phyloP scores from a whole-genome alignment of 2,113 vertebrate species.

The Acanthisitta chloris region DNA sequence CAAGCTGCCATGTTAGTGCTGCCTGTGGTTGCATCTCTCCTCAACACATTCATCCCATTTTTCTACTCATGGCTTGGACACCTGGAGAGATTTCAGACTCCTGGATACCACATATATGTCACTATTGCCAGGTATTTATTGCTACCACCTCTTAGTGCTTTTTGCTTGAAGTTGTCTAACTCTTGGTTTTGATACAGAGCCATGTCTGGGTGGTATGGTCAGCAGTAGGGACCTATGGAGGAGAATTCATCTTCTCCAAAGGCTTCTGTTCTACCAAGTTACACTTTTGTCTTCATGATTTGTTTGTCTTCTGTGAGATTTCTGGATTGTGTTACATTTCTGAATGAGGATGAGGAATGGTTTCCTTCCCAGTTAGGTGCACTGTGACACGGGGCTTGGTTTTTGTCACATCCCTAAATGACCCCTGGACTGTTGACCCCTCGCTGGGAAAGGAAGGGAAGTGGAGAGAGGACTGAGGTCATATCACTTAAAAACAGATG shows the following conservation, averaged over 20 bases:
- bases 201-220: background rate
- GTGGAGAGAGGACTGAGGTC: background rate
- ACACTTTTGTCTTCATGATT: background rate
- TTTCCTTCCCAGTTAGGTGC: background rate
- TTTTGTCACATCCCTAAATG: background rate
- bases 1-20: slow-evolving; percentile 84
- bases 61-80: slow-evolving; percentile 84
- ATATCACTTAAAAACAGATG: background rate
- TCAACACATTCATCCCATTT: slow-evolving; percentile 85
- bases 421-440: background rate
- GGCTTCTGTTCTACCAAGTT: too few relatives aligned
- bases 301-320: background rate
- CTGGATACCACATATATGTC: slow-evolving; percentile 79
- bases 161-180: background rate
- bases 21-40: slow-evolving; percentile 81
- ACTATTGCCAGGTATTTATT: slow-evolving; percentile 81
- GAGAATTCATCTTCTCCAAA: background rate
- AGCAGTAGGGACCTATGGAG: background rate
- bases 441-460: background rate
- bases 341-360: background rate
- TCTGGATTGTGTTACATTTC: background rate
- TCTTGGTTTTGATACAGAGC: background rate
- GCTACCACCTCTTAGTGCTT: background rate
- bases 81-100: slow-evolving; percentile 83
- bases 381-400: background rate